These are phyloP conservation scores for Bombus superbus DNA, from an alignment of 1,140 invertebrate genomes.

Conservation along the genomic window DNA sequence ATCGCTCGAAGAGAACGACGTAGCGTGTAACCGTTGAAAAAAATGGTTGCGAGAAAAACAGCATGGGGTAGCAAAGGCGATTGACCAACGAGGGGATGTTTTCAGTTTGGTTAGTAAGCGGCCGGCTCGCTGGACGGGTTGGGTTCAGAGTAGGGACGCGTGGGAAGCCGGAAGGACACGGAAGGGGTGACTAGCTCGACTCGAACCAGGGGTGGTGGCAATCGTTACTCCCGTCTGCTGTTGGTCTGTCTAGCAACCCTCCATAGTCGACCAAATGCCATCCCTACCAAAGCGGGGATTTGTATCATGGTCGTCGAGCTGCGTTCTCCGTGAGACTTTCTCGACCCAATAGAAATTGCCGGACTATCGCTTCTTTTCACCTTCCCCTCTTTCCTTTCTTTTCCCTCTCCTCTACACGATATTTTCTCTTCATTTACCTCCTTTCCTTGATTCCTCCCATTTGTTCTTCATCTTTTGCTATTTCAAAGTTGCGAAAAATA, in stretches of 20 bases:
- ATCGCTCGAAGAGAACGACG: background rate
- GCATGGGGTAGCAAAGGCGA: slow-evolving; percentile 16
- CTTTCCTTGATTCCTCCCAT: background rate
- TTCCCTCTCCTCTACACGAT: background rate
- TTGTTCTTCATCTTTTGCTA: background rate
- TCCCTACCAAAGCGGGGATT: slow-evolving; percentile 29
- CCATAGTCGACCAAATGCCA: slow-evolving; percentile 28
- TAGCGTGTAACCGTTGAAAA: background rate
- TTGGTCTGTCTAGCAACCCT: slow-evolving; percentile 67
- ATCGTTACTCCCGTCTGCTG: slow-evolving; percentile 73
- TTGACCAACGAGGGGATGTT: slow-evolving; percentile 64
- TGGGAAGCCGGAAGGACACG: slow-evolving; percentile 35
- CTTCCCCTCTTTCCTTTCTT: background rate
- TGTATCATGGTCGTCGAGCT: slow-evolving; percentile 12
- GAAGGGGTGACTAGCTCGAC: slow-evolving; percentile 50
- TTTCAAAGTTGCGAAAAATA: background rate
- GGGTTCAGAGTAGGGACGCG: slow-evolving; percentile 5
- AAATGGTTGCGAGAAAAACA: background rate
- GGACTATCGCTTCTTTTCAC: too few species aligned
- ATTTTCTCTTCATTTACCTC: background rate
- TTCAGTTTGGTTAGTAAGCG: slow-evolving; percentile 70
- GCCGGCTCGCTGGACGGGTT: slow-evolving; percentile 12
- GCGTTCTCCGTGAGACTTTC: background rate
- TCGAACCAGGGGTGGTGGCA: slow-evolving; percentile 55
- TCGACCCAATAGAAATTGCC: slow-evolving; percentile 3